Conservation (phyloP, 1,140 invertebrate genomes). For the Eriocheir sinensis region DNA sequence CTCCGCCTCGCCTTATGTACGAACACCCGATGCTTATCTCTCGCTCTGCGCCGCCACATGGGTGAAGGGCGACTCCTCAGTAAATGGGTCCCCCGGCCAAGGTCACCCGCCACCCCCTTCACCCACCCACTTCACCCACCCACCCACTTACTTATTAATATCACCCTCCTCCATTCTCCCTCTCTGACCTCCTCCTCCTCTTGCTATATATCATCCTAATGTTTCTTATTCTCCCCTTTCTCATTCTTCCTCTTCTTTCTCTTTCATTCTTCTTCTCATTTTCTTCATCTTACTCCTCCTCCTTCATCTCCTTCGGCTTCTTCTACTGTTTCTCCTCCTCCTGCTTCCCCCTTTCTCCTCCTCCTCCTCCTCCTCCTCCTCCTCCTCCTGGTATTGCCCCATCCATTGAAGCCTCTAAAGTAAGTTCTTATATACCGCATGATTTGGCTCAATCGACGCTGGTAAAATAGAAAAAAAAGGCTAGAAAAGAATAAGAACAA, state of each 20-base stretch:
- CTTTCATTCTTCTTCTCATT: background rate
- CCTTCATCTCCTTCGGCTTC: background rate
- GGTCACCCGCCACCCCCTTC: background rate
- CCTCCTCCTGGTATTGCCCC: background rate
- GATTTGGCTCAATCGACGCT: background rate
- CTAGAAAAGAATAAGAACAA: too few species aligned
- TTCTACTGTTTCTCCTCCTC: background rate
- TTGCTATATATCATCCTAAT: background rate
- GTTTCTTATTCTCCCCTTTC: background rate
- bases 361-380: too few species aligned
- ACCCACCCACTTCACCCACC: background rate
- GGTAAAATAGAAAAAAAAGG: background rate
- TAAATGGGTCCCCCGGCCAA: constrained; percentile 11
- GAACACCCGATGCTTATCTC: background rate
- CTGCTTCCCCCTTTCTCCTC: too few species aligned
- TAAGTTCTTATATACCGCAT: background rate
- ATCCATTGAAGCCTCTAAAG: background rate
- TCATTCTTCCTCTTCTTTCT: background rate
- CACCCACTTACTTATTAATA: background rate
- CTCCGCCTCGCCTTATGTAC: background rate
- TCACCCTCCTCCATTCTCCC: background rate
- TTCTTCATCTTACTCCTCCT: background rate
- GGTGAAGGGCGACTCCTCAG: background rate
- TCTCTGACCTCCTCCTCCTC: background rate
- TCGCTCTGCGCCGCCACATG: background rate